Conservation (phyloP, 2,797 vertebrate genomes). For the Danio albolineatus region DNA sequence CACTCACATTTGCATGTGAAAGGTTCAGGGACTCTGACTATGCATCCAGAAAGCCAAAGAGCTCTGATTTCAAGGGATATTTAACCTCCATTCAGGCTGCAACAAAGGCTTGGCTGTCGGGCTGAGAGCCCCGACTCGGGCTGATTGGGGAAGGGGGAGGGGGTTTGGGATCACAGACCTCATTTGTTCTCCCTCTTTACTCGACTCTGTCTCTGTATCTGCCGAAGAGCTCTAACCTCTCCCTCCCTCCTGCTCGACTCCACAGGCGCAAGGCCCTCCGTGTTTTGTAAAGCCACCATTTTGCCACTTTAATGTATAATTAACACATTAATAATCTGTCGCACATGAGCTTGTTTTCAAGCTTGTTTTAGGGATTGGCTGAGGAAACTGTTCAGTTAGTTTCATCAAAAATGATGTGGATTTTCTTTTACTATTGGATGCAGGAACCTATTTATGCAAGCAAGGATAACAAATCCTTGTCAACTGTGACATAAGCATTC, state of each 20-base stretch:
- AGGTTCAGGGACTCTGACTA: conserved; percentile 81
- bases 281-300: conserved; percentile 45
- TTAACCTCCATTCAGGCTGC: conserved; percentile 88
- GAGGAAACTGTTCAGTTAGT: neutral
- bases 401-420: too few relatives aligned
- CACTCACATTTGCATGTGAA: conserved; percentile 89
- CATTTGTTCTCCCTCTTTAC: conserved; percentile 89
- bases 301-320: conserved; percentile 18
- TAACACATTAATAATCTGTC: conserved; percentile 47
- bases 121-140: conserved; percentile 77
- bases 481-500: too few relatives aligned
- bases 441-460: too few relatives aligned
- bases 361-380: neutral
- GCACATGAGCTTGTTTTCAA: conserved; percentile 1
- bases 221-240: conserved; percentile 76
- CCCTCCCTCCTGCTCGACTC: neutral
- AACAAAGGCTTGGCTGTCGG: conserved; percentile 86
- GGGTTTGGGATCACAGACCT: conserved; percentile 81
- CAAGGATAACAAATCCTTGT: too few relatives aligned
- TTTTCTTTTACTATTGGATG: too few relatives aligned
- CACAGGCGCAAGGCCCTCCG: conserved; percentile 15
- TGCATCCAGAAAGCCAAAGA: conserved; percentile 85
- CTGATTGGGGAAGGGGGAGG: conserved; percentile 76
- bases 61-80: conserved; percentile 88
- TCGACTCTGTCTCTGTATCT: conserved; percentile 85